Percentiles rank a stretch among this genome's conserved stretches.
Conservation (phyloP, 2,113 vertebrate genomes). For the Tautogolabrus adspersus region DNA sequence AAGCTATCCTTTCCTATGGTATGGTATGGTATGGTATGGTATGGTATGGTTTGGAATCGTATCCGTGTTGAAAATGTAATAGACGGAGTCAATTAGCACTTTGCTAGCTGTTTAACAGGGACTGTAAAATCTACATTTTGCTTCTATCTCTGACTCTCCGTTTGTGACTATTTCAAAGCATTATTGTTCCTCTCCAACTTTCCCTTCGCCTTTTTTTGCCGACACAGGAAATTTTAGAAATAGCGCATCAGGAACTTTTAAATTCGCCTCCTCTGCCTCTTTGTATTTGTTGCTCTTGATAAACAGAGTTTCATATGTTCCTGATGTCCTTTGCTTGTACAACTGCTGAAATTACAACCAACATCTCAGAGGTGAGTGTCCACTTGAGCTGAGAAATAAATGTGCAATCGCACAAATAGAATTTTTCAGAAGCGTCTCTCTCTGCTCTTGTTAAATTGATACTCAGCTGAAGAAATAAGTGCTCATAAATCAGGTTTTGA, state of each 20-base stretch:
- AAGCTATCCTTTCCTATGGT: too few relatives aligned
- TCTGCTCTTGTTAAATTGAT: neutral
- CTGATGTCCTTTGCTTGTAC: neutral
- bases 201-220: neutral
- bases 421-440: neutral
- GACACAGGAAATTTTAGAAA: constrained; percentile 2
- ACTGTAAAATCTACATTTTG: neutral
- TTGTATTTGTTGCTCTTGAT: neutral
- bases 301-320: neutral
- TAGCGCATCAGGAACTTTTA: constrained; percentile 28
- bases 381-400: constrained; percentile 14
- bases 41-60: too few relatives aligned
- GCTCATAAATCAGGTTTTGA: constrained; percentile 3
- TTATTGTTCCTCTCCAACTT: neutral
- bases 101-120: too few relatives aligned
- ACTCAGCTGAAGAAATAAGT: neutral
- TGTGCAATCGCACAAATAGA: neutral
- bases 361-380: neutral
- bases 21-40: too few relatives aligned
- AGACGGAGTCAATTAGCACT: too few relatives aligned
- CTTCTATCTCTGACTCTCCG: neutral
- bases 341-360: neutral
- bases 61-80: too few relatives aligned
- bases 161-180: constrained; percentile 9
- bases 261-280: constrained; percentile 25